Evolutionary conservation across 2,113 vertebrate genomes (phyloP).

Genomic region (Lanius ludovicianus): DNA sequence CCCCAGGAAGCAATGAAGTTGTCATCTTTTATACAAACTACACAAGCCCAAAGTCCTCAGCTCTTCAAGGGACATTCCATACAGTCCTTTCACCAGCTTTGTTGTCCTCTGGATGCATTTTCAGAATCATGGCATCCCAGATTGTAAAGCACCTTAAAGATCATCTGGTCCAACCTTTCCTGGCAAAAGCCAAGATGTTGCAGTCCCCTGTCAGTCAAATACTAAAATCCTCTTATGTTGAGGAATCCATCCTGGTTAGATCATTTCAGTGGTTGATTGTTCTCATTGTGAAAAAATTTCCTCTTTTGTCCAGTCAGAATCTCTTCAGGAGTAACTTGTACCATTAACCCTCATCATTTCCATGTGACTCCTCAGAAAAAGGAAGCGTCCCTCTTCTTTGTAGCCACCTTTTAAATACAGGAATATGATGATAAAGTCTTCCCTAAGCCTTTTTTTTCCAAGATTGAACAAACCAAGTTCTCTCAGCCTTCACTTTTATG

Average conservation of each 20-base stretch:
- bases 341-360: accelerated
- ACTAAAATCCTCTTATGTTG: not conserved
- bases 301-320: not conserved
- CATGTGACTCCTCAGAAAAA: not conserved
- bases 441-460: not conserved
- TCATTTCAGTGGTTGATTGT: not conserved
- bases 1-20: not conserved
- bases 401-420: not conserved
- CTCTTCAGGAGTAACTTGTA: not conserved
- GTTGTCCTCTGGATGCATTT: not conserved
- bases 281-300: not conserved
- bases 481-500: not conserved
- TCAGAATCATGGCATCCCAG: not conserved
- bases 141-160: not conserved
- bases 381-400: not conserved
- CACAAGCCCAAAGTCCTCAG: not conserved
- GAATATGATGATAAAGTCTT: not conserved
- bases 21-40: not conserved
- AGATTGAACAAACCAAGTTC: not conserved
- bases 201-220: not conserved
- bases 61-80: not conserved
- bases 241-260: not conserved
- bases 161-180: not conserved
- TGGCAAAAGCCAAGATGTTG: not conserved
- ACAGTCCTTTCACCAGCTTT: not conserved